Evolutionary conservation across 2,797 vertebrate genomes (phyloP).

Genomic region (Kryptopterus vitreolus): DNA sequence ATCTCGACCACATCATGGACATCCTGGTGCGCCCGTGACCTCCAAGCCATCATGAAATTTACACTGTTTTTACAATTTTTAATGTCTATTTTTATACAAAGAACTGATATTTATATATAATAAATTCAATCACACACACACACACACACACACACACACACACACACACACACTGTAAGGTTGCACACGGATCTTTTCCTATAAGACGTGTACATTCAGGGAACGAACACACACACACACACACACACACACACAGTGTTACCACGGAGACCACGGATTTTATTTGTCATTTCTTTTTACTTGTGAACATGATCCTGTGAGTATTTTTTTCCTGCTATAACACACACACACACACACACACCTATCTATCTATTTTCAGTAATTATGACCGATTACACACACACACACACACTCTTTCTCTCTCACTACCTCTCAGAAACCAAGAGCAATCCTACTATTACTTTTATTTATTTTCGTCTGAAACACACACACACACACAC

Average conservation of each 20-base stretch:
- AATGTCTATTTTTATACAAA: constrained; percentile 61
- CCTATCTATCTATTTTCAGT: constrained; percentile 42
- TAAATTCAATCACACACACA: neutral
- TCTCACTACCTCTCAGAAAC: constrained; percentile 56
- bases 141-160: constrained; percentile 35
- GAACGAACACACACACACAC: constrained; percentile 31
- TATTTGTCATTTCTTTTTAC: too few species aligned
- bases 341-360: too few species aligned
- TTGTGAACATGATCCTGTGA: constrained; percentile 13
- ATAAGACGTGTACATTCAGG: constrained; percentile 39
- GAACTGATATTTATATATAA: constrained; percentile 59
- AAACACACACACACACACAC: too few species aligned
- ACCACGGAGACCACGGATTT: constrained; percentile 41
- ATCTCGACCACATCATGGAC: constrained; percentile 82
- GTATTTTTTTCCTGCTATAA: constrained; percentile 46
- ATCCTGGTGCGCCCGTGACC: constrained; percentile 77
- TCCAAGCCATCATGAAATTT: constrained; percentile 34
- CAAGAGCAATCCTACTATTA: constrained; percentile 34
- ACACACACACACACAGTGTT: too few species aligned
- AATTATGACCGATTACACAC: constrained; percentile 43
- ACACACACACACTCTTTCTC: too few species aligned
- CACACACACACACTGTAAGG: constrained; percentile 52
- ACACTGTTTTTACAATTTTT: constrained; percentile 38
- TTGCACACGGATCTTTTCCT: constrained; percentile 44
- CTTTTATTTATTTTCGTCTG: neutral